Evolutionary conservation across 2,113 vertebrate species (phyloP).

Genomic region (Phyllopteryx taeniolatus): DNA sequence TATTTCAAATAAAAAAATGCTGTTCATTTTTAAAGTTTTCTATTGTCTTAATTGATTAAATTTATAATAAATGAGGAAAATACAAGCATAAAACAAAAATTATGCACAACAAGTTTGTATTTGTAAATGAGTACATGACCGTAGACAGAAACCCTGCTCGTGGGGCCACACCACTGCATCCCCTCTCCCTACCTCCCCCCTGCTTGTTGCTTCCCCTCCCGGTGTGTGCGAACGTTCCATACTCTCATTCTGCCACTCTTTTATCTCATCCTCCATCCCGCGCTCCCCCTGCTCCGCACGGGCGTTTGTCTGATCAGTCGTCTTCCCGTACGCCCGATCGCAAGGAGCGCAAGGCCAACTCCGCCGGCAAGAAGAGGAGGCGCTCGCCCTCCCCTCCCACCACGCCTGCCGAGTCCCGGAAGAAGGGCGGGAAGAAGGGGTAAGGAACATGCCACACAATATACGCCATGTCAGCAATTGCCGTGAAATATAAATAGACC

Average conservation of each 20-base stretch:
- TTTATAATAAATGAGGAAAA: too few species aligned
- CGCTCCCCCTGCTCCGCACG: constrained; percentile 54
- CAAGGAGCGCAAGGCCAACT: constrained; percentile 91
- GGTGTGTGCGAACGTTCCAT: constrained; percentile 73
- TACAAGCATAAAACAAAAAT: too few species aligned
- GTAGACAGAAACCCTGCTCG: constrained; percentile 48
- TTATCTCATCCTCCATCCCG: constrained; percentile 77
- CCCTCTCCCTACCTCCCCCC: constrained; percentile 17
- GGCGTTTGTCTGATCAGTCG: constrained; percentile 85
- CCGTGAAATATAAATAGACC: neutral
- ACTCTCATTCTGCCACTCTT: constrained; percentile 79
- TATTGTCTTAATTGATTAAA: too few species aligned
- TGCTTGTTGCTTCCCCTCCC: constrained; percentile 49
- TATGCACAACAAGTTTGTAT: too few species aligned
- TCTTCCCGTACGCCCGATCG: constrained; percentile 92
- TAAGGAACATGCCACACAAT: constrained; percentile 51
- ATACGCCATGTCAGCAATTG: neutral
- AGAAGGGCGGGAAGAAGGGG: constrained; percentile 95
- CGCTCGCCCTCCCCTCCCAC: constrained; percentile 92
- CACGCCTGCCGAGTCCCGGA: constrained; percentile 86
- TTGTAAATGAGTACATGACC: neutral
- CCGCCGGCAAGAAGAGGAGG: constrained; percentile 87
- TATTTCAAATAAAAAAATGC: too few species aligned
- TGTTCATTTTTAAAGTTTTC: too few species aligned
- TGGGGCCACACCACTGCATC: constrained; percentile 47